Evolutionary conservation across 2,797 vertebrate genomes (phyloP).

Genomic region (Aeoliscus strigatus): DNA sequence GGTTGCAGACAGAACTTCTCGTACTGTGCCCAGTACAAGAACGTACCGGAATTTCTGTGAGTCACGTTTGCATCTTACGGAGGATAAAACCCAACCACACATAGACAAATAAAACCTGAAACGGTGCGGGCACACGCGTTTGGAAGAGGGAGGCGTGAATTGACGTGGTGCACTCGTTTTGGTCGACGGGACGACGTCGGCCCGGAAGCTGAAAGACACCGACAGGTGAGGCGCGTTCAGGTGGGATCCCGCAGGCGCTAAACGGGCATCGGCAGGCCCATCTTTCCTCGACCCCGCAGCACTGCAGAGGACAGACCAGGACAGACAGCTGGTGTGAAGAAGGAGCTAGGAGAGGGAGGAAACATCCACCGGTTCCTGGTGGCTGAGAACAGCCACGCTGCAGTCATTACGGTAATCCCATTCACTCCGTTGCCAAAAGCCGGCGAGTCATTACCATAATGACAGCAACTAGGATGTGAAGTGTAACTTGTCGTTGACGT

Average conservation of each 20-base stretch:
- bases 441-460: too few relatives aligned
- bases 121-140: slow-evolving; percentile 4
- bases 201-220: slow-evolving; percentile 19
- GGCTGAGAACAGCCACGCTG: too few relatives aligned
- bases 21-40: slow-evolving; percentile 10
- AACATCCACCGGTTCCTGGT: too few relatives aligned
- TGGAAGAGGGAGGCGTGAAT: slow-evolving; percentile 9
- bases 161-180: slow-evolving; percentile 11
- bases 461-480: too few relatives aligned
- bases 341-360: too few relatives aligned
- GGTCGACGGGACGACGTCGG: slow-evolving; percentile 23
- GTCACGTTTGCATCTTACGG: slow-evolving; percentile 15
- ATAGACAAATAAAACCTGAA: slow-evolving; percentile 7
- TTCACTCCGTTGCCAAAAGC: too few relatives aligned
- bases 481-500: too few relatives aligned
- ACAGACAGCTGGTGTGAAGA: background rate
- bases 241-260: slow-evolving; percentile 32
- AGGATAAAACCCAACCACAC: slow-evolving; percentile 5
- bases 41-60: slow-evolving; percentile 7
- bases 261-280: slow-evolving; percentile 74
- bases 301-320: slow-evolving; percentile 49
- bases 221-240: slow-evolving; percentile 32
- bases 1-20: background rate
- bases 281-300: slow-evolving; percentile 71
- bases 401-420: too few relatives aligned